Conservation (phyloP, 2,888 invertebrate genomes). For the Electrophaes corylata region DNA sequence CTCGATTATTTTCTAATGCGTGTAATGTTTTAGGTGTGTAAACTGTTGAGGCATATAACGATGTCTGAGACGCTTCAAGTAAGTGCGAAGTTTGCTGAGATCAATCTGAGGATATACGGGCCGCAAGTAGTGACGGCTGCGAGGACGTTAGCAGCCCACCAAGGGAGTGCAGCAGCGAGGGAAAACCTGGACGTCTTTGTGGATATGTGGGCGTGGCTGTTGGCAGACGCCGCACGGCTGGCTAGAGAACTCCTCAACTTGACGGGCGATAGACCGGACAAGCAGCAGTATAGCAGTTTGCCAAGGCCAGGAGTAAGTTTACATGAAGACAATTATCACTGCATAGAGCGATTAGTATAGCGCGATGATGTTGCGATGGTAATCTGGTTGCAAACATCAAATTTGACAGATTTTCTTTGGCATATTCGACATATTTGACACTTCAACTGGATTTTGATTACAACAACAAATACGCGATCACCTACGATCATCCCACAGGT, state of each 20-base stretch:
- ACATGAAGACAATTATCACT: neutral
- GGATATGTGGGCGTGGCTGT: slow-evolving; percentile 97
- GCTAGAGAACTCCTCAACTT: slow-evolving; percentile 95
- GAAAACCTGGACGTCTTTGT: slow-evolving; percentile 98
- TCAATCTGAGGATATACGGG: slow-evolving; percentile 96
- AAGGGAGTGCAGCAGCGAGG: slow-evolving; percentile 96
- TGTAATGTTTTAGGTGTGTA: slow-evolving; percentile 90
- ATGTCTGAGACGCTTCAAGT: slow-evolving; percentile 97
- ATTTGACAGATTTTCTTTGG: no score
- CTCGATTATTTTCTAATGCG: slow-evolving; percentile 10
- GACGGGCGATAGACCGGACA: slow-evolving; percentile 84
- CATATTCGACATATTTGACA: no score
- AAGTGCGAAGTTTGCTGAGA: slow-evolving; percentile 97
- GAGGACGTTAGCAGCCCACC: slow-evolving; percentile 95
- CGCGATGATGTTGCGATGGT: no score
- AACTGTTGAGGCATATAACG: slow-evolving; percentile 97
- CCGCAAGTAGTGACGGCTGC: slow-evolving; percentile 98
- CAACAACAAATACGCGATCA: no score
- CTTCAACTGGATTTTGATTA: no score
- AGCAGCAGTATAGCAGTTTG: slow-evolving; percentile 92
- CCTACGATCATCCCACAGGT: no score
- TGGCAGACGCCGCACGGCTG: slow-evolving; percentile 95
- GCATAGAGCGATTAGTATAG: no score
- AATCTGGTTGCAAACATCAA: no score
- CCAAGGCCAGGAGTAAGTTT: slow-evolving; percentile 95